These are phyloP conservation scores for Eurytoma adleriae DNA, from an alignment of 2,888 invertebrate species.

Conservation along the genomic window DNA sequence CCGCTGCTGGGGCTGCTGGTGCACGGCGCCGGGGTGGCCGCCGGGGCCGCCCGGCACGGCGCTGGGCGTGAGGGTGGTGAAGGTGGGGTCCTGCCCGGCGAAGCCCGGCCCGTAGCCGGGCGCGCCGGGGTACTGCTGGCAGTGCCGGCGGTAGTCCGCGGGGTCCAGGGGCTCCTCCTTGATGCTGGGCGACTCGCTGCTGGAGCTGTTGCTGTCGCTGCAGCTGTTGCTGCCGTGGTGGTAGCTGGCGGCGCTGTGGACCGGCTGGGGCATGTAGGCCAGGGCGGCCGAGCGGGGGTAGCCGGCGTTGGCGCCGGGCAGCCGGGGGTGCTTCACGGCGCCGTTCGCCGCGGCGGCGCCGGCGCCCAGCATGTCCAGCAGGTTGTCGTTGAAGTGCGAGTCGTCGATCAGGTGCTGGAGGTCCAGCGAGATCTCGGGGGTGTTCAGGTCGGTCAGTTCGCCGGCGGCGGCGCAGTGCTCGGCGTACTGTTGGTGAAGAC, in stretches of 20 bases:
- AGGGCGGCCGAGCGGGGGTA: slow-evolving; percentile 78
- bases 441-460: slow-evolving; percentile 92
- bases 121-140: slow-evolving; percentile 75
- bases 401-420: slow-evolving; percentile 95
- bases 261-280: slow-evolving; percentile 95
- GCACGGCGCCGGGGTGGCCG: slow-evolving; percentile 57
- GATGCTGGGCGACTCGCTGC: slow-evolving; percentile 87
- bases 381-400: slow-evolving; percentile 89
- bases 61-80: slow-evolving; percentile 80
- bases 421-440: slow-evolving; percentile 94
- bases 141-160: slow-evolving; percentile 83
- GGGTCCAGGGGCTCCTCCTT: slow-evolving; percentile 93
- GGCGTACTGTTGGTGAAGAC: slow-evolving; percentile 84
- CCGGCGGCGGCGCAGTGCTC: slow-evolving; percentile 81
- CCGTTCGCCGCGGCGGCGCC: slow-evolving; percentile 75
- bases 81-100: slow-evolving; percentile 74
- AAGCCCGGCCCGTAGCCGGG: slow-evolving; percentile 69
- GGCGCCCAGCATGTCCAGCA: slow-evolving; percentile 88
- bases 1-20: slow-evolving; percentile 63
- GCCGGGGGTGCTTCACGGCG: slow-evolving; percentile 75
- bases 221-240: slow-evolving; percentile 79
- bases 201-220: slow-evolving; percentile 79
- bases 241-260: slow-evolving; percentile 85
- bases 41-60: slow-evolving; percentile 63
- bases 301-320: slow-evolving; percentile 78